Base-by-base conservation (phyloP, 2,797 vertebrate genomes). In the Sebastiscus albofasciatus region DNA sequence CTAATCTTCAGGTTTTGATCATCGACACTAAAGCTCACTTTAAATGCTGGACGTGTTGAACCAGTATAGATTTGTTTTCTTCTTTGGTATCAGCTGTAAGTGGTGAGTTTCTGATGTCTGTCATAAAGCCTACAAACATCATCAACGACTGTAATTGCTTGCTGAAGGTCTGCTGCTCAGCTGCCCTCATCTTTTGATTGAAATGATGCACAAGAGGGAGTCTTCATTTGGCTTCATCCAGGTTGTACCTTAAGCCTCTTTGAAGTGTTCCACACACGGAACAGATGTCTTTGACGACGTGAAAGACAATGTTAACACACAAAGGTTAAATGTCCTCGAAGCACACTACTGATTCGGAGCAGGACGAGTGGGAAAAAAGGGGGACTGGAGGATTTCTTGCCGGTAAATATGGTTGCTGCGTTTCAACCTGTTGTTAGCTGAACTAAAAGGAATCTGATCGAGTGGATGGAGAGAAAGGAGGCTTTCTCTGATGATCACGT, bases 61-160 rank as follows among this genome's bases (percentile, higher is more conserved):
- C 9, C 66, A 62, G 67, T 27, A 33, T 5, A 60, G 11, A 33
- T 64, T 36, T 26, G 26, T 49, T 80, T 66, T 79, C 49, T 71
- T 95, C 95, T 90, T 96, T 96, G 94, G 95, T 96, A 85, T 92
- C 76, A 90, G 93, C 92, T 93, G 81, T 80, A 64, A 90, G 80
- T 68, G 52, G 68, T 29, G 59, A 9, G 54, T 77, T 78, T 84
- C 22, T 81, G 26, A 81, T 56, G 34, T 72, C n/a, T 36, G 60
- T 55, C 16, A 56, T 42, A 60, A 79, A 77, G 46, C 76, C 59
- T 54, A 46, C 62, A 61, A 67, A 81, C 27, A 75, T 70, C 20
- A 66, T 22, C 72, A 67, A 34, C 54, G 60, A 76, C 59, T 56
- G 70, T 22, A 16, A 54, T 55, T 33, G 76, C 61, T 65, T 54